Percentiles rank a stretch among this genome's conserved stretches.
phyloP scores from a whole-genome alignment of 23 tunicate genomes.

The Corella eumyota region DNA sequence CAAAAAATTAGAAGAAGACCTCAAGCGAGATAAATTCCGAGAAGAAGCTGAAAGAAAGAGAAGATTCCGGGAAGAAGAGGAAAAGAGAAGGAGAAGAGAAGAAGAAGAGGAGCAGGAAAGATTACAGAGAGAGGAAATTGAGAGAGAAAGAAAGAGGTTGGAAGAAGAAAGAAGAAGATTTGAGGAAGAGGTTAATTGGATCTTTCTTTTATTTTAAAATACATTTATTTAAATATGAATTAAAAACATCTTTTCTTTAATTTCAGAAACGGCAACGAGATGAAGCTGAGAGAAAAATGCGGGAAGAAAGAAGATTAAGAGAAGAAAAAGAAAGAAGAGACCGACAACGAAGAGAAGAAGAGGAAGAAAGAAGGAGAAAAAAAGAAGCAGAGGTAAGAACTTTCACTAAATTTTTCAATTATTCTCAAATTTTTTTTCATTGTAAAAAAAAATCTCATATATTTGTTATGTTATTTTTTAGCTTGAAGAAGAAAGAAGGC shows the following conservation, averaged over 20 bases:
- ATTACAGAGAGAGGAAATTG: slow-evolving; percentile 37
- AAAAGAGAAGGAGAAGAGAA: slow-evolving; percentile 51
- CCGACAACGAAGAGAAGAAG: slow-evolving; percentile 13
- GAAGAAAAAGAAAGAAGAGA: slow-evolving; percentile 25
- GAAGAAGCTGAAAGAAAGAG: slow-evolving; percentile 57
- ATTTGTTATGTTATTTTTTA: not conserved
- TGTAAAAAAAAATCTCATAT: too few relatives aligned
- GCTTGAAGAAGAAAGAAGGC: slow-evolving; percentile 26
- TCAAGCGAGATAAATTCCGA: slow-evolving; percentile 34
- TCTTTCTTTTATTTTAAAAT: not conserved
- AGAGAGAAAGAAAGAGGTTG: slow-evolving; percentile 42
- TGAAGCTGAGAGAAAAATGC: slow-evolving; percentile 17
- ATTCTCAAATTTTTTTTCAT: too few relatives aligned
- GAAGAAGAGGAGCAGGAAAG: slow-evolving; percentile 54
- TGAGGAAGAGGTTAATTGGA: slow-evolving; percentile 67
- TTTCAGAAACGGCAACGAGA: slow-evolving; percentile 28
- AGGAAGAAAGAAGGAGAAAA: slow-evolving; percentile 25
- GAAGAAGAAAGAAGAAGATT: slow-evolving; percentile 60
- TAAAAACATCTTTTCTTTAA: too few relatives aligned
- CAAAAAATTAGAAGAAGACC: slow-evolving; percentile 44
- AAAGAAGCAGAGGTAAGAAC: slow-evolving; percentile 15
- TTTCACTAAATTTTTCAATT: not conserved
- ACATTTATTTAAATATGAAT: not conserved
- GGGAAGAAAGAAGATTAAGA: slow-evolving; percentile 20
- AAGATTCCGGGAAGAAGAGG: slow-evolving; percentile 64